Evolutionary conservation across 2,888 invertebrate genomes (phyloP).

Genomic region (Lasioglossum vierecki): DNA sequence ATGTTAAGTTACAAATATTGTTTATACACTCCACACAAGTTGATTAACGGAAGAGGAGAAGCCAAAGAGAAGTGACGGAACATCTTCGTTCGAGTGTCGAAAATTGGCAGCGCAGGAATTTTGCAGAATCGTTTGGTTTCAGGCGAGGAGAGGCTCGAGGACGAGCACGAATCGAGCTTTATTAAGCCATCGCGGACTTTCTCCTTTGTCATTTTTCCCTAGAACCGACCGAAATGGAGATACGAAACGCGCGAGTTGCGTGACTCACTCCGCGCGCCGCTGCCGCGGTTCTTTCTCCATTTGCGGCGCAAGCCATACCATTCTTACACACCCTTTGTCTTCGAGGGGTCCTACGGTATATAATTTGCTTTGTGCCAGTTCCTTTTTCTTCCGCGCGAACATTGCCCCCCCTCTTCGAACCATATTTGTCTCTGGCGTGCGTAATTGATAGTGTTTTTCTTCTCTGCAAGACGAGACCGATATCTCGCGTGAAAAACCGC

Average conservation of each 20-base stretch:
- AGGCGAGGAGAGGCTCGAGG: not conserved
- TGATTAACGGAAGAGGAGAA: not conserved
- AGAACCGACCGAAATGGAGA: slow-evolving; percentile 7
- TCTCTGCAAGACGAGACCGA: not conserved
- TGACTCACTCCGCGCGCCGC: slow-evolving; percentile 32
- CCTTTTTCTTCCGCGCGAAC: not conserved
- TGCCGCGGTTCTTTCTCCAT: slow-evolving; percentile 28
- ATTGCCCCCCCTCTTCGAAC: not conserved
- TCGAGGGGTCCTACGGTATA: slow-evolving; percentile 29
- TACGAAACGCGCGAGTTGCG: slow-evolving; percentile 29
- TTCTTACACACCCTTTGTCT: slow-evolving; percentile 33
- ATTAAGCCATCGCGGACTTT: slow-evolving; percentile 41
- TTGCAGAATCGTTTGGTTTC: not conserved
- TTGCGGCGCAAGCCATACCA: slow-evolving; percentile 25
- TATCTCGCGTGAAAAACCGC: not conserved
- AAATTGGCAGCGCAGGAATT: not conserved
- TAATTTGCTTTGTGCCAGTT: slow-evolving; percentile 21
- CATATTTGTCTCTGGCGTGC: not conserved
- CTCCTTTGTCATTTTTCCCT: slow-evolving; percentile 43
- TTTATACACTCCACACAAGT: no score
- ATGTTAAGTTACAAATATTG: no score
- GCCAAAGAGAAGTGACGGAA: not conserved
- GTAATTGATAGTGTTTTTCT: not conserved
- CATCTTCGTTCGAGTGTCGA: not conserved
- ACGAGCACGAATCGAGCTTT: slow-evolving; percentile 3